These are phyloP conservation scores for Spilosoma lubricipeda DNA, from an alignment of 2,888 invertebrate species.

Conservation along the genomic window DNA sequence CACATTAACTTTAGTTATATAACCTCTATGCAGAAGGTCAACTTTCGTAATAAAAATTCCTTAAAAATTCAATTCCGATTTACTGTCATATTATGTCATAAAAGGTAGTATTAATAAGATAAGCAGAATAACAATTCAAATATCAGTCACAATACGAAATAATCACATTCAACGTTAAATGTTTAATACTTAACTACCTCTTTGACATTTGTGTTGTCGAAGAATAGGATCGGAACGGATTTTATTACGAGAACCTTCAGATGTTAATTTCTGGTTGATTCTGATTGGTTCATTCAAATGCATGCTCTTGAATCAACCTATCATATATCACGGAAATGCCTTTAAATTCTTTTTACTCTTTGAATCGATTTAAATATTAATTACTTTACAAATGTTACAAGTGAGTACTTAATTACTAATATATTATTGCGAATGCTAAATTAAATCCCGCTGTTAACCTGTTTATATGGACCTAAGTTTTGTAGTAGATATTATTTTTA, in stretches of 20 bases:
- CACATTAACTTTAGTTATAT: constrained; percentile 1
- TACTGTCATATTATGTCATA: background rate
- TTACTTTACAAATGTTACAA: constrained; percentile 5
- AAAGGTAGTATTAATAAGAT: background rate
- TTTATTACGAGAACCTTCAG: background rate
- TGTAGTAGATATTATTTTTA: background rate
- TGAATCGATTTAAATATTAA: background rate
- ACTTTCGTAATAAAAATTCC: background rate
- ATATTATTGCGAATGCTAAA: constrained; percentile 3
- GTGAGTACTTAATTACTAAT: constrained; percentile 3
- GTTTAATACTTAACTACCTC: background rate
- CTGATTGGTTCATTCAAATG: constrained; percentile 8
- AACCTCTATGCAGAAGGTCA: background rate
- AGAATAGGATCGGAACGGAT: background rate
- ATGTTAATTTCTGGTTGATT: background rate
- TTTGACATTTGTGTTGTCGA: background rate
- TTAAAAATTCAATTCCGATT: background rate
- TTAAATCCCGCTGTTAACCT: background rate
- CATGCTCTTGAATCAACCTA: constrained; percentile 11
- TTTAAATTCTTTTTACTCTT: background rate
- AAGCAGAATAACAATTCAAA: background rate
- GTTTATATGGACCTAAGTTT: constrained; percentile 1
- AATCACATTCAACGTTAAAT: no score
- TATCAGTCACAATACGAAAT: background rate
- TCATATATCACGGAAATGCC: background rate